These are phyloP conservation scores for Ctenomys sociabilis DNA, from an alignment of 2,113 vertebrate genomes.

Conservation along the genomic window DNA sequence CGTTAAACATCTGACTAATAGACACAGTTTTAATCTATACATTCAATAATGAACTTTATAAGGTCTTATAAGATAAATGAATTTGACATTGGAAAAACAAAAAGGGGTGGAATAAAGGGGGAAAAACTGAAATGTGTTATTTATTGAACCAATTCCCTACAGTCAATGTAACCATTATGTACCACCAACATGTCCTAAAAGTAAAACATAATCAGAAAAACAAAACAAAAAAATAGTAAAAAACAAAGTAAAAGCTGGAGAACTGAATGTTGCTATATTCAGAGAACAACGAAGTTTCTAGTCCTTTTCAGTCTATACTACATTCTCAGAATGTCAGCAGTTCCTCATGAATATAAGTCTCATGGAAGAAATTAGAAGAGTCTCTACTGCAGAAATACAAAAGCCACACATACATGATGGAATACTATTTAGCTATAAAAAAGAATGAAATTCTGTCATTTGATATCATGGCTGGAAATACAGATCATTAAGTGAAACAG, in stretches of 20 bases:
- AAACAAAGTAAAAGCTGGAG: not conserved
- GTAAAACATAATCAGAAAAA: not conserved
- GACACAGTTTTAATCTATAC: not conserved
- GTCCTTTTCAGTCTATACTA: not conserved
- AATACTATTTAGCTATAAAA: not conserved
- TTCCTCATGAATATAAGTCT: not conserved
- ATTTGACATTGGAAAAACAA: not conserved
- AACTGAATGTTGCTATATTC: not conserved
- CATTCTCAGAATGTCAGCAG: not conserved
- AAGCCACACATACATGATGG: too few species aligned
- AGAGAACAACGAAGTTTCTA: not conserved
- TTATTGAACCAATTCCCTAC: not conserved
- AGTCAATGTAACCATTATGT: not conserved
- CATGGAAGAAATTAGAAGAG: not conserved
- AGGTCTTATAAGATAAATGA: not conserved
- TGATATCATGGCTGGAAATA: not conserved
- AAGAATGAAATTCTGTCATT: not conserved
- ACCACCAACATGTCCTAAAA: not conserved
- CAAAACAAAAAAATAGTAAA: not conserved
- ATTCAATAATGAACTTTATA: not conserved
- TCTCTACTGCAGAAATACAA: slow-evolving; percentile 1
- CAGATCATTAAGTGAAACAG: not conserved
- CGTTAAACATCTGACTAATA: not conserved
- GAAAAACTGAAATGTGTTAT: not conserved
- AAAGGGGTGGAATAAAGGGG: not conserved